Evolutionary conservation across 1,140 invertebrate species (phyloP), one percentile per base, ranked within the genome.

Genomic region (Drosophila leontia): DNA sequence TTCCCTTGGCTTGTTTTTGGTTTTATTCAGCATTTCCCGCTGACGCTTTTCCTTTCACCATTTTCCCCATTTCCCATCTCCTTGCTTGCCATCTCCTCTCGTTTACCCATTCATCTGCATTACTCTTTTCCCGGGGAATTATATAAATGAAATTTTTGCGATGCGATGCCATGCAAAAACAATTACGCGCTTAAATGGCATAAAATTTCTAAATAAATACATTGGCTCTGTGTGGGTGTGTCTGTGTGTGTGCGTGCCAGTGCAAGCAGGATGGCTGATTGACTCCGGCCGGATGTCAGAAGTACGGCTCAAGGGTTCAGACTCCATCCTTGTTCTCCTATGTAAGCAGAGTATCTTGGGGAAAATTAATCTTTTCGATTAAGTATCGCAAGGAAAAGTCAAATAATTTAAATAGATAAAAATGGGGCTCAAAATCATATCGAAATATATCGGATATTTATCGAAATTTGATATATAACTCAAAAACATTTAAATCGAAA

Each of bases 171-270:
- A 76, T 69, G 71, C 67, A 74, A 80, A 87, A 83, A 87, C 83
- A 87, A 83, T 87, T 88, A 88, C 62, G 72, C 77, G 80, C 77
- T 80, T 83, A 87, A 87, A 87, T 88, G 80, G 76, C 84, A 80
- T 78, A 70, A 72, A 88, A 88, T 87, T 87, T 83, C 84, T 83
- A 88, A 87, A 87, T 87, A 87, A 83, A 87, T 87, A 80, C 63
- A 65, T 67, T 55, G 69, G 17, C 50, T 58, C 7, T 17, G 29
- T 51, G 15, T 55, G 57, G 3, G 23, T 55, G 34, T 39, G n/a
- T 23, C 19, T 26, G 45, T 44, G 17, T 1, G 19, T 47, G 42
- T n/a, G 39, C 44, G 41, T 44, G n/a, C 1, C 23, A 19, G 48
- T 29, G 53, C 26, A 44, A 44, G 41, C 13, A 35, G 32, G 48